Evolutionary conservation across 53 echinoderm and acorn worm species (phyloP).

Genomic region (Echinarachnius parma): DNA sequence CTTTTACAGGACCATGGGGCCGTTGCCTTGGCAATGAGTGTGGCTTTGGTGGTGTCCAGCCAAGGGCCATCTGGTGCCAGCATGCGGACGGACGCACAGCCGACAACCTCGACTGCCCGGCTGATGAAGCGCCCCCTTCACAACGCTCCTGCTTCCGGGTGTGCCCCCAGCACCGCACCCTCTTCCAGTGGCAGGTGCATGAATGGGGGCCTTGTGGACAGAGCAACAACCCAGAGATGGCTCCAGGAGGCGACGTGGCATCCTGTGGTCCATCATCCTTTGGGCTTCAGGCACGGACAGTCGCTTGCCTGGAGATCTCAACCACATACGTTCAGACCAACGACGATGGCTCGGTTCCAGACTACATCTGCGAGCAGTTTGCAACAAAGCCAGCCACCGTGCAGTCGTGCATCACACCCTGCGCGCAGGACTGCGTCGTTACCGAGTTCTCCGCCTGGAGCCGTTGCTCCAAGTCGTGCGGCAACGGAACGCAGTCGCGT

Average conservation of each 20-base stretch:
- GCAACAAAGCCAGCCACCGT: conserved; percentile 61
- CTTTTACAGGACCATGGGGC: conserved; percentile 72
- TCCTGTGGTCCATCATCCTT: conserved; percentile 74
- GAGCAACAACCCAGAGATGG: conserved; percentile 35
- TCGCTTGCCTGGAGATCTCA: conserved; percentile 74
- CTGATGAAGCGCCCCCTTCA: conserved; percentile 58
- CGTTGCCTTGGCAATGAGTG: conserved; percentile 68
- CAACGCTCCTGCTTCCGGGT: conserved; percentile 84
- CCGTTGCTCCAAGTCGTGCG: conserved; percentile 84
- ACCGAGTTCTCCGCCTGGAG: conserved; percentile 78
- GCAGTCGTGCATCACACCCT: conserved; percentile 76
- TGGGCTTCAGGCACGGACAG: conserved; percentile 68
- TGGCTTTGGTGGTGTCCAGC: conserved; percentile 70
- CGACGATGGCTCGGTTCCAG: conserved; percentile 49
- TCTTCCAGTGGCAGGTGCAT: conserved; percentile 81
- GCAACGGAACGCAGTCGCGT: conserved; percentile 90
- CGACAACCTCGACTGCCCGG: conserved; percentile 58
- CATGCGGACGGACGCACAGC: conserved; percentile 64
- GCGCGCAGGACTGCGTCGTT: conserved; percentile 87
- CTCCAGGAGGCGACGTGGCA: conserved; percentile 14
- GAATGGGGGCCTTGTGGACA: conserved; percentile 76
- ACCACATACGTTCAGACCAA: conserved; percentile 59
- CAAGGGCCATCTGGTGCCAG: conserved; percentile 76
- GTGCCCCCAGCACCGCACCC: conserved; percentile 66
- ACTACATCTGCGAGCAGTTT: conserved; percentile 79